phyloP scores from a whole-genome alignment of 2,888 invertebrate species.

The Cosmorhoe ocellata region DNA sequence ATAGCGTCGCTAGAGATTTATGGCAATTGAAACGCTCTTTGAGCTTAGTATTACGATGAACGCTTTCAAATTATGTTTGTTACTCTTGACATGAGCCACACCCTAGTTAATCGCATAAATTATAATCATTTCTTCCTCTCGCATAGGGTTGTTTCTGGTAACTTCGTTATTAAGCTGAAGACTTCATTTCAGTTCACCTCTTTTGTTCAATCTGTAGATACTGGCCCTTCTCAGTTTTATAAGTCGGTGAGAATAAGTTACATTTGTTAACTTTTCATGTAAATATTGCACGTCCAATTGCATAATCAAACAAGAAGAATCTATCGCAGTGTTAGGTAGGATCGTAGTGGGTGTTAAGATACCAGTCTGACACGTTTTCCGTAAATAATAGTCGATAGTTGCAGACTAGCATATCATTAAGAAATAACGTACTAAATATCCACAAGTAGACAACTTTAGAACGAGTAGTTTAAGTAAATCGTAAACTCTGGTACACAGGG shows the following conservation, averaged over 20 bases:
- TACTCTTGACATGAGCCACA: conserved; percentile 5
- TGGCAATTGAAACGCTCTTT: conserved; percentile 6
- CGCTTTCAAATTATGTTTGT: conserved; percentile 17
- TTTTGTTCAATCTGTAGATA: too few relatives aligned
- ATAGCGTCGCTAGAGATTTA: conserved; percentile 18
- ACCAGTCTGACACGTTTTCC: conserved; percentile 9
- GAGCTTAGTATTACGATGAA: conserved; percentile 9
- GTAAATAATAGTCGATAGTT: conserved; percentile 23
- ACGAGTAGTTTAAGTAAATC: too few relatives aligned
- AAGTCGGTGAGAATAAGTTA: too few relatives aligned
- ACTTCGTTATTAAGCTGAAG: too few relatives aligned
- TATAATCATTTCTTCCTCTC: background rate
- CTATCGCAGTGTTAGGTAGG: conserved; percentile 11
- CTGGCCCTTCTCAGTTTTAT: too few relatives aligned
- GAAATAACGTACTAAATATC: background rate
- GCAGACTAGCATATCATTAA: conserved; percentile 5
- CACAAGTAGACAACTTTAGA: too few relatives aligned
- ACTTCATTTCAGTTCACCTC: too few relatives aligned
- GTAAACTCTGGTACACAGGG: too few relatives aligned
- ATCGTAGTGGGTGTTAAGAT: conserved; percentile 20
- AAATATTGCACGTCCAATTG: too few relatives aligned
- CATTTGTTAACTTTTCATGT: too few relatives aligned
- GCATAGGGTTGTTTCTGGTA: background rate
- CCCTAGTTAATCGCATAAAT: conserved; percentile 3
- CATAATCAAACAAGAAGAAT: too few relatives aligned